phyloP scores from a whole-genome alignment of 2,797 vertebrate species.

The Brachyrhaphis roseni region DNA sequence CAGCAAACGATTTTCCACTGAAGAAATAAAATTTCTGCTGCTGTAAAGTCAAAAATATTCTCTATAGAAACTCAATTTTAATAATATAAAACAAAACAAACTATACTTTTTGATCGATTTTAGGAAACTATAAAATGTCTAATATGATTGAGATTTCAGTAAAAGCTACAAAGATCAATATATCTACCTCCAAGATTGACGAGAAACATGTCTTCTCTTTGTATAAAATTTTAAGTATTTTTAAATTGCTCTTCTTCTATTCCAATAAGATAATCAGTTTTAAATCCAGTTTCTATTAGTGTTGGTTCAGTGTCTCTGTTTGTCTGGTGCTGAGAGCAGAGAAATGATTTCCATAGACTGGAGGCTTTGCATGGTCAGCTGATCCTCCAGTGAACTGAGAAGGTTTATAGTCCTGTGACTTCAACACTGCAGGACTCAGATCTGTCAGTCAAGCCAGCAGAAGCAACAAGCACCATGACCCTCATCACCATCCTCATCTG shows the following conservation, averaged over 20 bases:
- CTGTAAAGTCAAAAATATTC: too few relatives aligned
- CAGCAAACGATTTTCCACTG: neutral
- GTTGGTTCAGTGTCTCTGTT: slow-evolving; percentile 1
- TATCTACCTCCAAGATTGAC: too few relatives aligned
- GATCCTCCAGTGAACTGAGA: slow-evolving; percentile 50
- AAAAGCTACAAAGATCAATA: too few relatives aligned
- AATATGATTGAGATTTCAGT: too few relatives aligned
- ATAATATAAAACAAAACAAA: too few relatives aligned
- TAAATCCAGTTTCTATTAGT: slow-evolving; percentile 14
- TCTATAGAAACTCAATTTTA: too few relatives aligned
- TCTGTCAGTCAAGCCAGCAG: slow-evolving; percentile 48
- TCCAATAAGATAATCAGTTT: slow-evolving; percentile 6
- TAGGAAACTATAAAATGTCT: too few relatives aligned
- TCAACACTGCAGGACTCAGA: slow-evolving; percentile 54
- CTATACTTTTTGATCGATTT: too few relatives aligned
- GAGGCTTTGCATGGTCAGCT: slow-evolving; percentile 63
- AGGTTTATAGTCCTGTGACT: slow-evolving; percentile 56
- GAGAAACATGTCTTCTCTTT: neutral
- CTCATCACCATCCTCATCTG: slow-evolving; percentile 60
- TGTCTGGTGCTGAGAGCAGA: slow-evolving; percentile 16
- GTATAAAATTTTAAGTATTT: too few relatives aligned
- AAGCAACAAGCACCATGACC: slow-evolving; percentile 55
- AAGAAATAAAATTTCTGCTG: neutral
- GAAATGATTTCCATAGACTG: slow-evolving; percentile 51
- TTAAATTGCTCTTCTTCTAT: neutral